phyloP scores from a whole-genome alignment of 1,140 invertebrate species.

The Drosophila elegans region DNA sequence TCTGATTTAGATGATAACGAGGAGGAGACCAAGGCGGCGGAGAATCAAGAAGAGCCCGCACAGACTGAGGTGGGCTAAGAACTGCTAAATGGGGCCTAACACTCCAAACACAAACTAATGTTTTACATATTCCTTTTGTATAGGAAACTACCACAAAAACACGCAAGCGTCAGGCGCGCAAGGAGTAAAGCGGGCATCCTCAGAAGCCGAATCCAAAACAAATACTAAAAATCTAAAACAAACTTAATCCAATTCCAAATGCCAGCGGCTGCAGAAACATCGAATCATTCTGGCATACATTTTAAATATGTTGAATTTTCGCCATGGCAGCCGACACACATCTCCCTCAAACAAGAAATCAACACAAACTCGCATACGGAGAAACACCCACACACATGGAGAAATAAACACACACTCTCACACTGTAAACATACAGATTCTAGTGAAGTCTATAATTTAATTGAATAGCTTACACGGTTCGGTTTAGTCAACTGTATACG shows the following conservation, averaged over 20 bases:
- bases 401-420: constrained; percentile 16
- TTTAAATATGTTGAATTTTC: constrained; percentile 21
- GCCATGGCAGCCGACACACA: constrained; percentile 11
- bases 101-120: neutral
- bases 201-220: constrained; percentile 14
- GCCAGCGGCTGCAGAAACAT: constrained; percentile 25
- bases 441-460: constrained; percentile 60
- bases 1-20: constrained; percentile 76
- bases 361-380: constrained; percentile 21
- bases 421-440: constrained; percentile 28
- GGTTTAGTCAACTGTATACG: constrained; percentile 58
- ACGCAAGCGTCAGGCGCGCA: constrained; percentile 76
- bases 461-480: constrained; percentile 53
- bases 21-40: constrained; percentile 52
- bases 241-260: constrained; percentile 73
- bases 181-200: constrained; percentile 54
- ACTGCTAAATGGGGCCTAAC: neutral
- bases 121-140: neutral
- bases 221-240: constrained; percentile 20
- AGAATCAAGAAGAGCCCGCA: constrained; percentile 51
- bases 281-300: constrained; percentile 22
- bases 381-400: constrained; percentile 6
- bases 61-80: constrained; percentile 64
- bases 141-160: constrained; percentile 72
- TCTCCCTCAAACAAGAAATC: constrained; percentile 13